Conservation (phyloP, 2,888 invertebrate species). For the Uloborus plumipes region DNA sequence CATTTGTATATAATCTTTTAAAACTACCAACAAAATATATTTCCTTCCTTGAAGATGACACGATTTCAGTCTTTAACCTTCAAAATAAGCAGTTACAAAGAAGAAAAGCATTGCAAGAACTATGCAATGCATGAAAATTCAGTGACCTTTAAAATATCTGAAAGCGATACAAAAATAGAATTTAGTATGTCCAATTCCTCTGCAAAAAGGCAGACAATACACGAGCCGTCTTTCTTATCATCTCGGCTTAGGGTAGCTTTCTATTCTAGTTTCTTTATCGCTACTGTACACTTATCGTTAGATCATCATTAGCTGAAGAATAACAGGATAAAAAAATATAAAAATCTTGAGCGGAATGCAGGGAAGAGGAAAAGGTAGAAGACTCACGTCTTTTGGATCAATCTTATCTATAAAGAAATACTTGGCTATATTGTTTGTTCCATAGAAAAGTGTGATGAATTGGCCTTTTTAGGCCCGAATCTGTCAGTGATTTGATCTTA, state of each 20-base stretch:
- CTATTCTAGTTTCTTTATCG: slow-evolving; percentile 25
- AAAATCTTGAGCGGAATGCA: not conserved
- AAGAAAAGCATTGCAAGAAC: too few relatives aligned
- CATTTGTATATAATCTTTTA: too few relatives aligned
- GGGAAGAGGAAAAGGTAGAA: slow-evolving; percentile 34
- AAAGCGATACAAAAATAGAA: too few relatives aligned
- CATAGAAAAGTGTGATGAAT: slow-evolving; percentile 37
- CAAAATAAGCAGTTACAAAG: too few relatives aligned
- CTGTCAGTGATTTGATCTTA: not conserved
- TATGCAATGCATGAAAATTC: too few relatives aligned
- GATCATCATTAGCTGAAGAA: slow-evolving; percentile 53
- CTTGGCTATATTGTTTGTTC: slow-evolving; percentile 32
- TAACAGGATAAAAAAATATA: slow-evolving; percentile 26
- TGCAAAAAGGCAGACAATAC: not conserved
- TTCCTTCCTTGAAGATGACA: too few relatives aligned
- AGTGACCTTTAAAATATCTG: too few relatives aligned
- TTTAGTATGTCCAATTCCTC: too few relatives aligned
- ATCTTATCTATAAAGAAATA: slow-evolving; percentile 54
- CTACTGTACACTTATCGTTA: slow-evolving; percentile 45
- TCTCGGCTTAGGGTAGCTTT: slow-evolving; percentile 28
- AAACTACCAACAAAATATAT: too few relatives aligned
- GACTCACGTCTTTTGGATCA: slow-evolving; percentile 28
- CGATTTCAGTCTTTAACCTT: too few relatives aligned
- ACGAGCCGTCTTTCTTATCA: slow-evolving; percentile 27
- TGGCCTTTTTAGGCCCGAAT: slow-evolving; percentile 26